A percentile compares a stretch with the other conserved stretches of the same genome.
Conservation (phyloP, 2,888 invertebrate genomes). For the Hofmannophila pseudospretella region DNA sequence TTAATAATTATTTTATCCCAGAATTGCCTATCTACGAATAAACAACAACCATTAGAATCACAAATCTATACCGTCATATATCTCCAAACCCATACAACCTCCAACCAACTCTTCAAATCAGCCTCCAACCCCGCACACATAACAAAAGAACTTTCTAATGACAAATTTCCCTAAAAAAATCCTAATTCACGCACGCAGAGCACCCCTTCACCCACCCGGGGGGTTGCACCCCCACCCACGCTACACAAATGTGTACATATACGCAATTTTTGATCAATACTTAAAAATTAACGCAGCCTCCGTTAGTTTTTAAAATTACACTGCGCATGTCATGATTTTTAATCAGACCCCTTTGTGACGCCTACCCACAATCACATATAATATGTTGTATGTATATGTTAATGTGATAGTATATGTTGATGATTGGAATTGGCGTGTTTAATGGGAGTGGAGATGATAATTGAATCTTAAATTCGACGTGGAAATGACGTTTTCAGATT, state of each 20-base stretch:
- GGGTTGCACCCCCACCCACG: constrained; percentile 20
- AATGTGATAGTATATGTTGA: constrained; percentile 17
- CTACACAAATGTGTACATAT: constrained; percentile 37
- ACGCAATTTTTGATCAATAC: constrained; percentile 78
- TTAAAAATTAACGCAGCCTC: constrained; percentile 77
- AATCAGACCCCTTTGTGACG: constrained; percentile 69
- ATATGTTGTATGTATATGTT: constrained; percentile 40
- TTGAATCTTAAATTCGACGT: too few species aligned
- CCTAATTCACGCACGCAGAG: constrained; percentile 64
- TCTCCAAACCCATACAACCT: too few species aligned
- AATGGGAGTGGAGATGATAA: too few species aligned
- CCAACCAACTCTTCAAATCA: too few species aligned
- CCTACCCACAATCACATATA: constrained; percentile 47
- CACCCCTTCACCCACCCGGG: constrained; percentile 20
- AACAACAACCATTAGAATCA: too few species aligned
- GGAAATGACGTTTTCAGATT: too few species aligned
- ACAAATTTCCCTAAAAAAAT: constrained; percentile 63
- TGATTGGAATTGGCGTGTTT: constrained; percentile 6
- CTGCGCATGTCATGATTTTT: constrained; percentile 78
- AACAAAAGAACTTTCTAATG: constrained; percentile 53
- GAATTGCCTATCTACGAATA: too few species aligned
- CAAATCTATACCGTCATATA: too few species aligned
- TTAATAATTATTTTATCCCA: too few species aligned
- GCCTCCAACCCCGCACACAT: too few species aligned
- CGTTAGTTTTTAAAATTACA: constrained; percentile 75